Conservation (phyloP, 1,140 invertebrate genomes). For the Druon quercuslanigerum region DNA sequence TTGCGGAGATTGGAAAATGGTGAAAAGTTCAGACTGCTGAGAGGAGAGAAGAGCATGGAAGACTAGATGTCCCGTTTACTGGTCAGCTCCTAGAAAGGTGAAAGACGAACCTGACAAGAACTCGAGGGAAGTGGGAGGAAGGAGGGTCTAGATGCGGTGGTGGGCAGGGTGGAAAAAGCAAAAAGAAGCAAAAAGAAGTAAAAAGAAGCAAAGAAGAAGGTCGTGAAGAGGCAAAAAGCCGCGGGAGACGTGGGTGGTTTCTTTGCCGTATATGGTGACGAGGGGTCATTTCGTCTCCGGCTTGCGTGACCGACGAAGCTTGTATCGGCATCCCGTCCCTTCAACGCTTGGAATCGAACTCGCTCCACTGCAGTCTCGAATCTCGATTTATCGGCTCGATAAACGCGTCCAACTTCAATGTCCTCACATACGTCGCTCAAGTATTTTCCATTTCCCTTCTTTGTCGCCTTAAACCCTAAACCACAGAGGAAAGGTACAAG, state of each 20-base stretch:
- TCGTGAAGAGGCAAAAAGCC: slow-evolving; percentile 9
- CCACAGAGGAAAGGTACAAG: background rate
- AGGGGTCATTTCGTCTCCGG: slow-evolving; percentile 26
- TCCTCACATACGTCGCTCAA: slow-evolving; percentile 21
- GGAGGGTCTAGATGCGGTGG: slow-evolving; percentile 2
- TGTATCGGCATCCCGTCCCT: slow-evolving; percentile 33
- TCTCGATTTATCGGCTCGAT: slow-evolving; percentile 30
- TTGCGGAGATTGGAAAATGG: background rate
- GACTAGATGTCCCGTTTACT: slow-evolving; percentile 3
- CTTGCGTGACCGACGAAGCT: slow-evolving; percentile 32
- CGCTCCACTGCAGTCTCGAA: slow-evolving; percentile 8
- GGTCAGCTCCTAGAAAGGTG: background rate
- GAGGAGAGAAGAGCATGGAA: background rate
- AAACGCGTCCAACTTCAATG: background rate
- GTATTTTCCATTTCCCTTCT: slow-evolving; percentile 33
- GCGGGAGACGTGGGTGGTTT: slow-evolving; percentile 29
- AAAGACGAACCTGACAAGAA: slow-evolving; percentile 22
- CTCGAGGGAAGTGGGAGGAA: background rate
- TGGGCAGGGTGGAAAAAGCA: background rate
- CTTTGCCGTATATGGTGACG: slow-evolving; percentile 20
- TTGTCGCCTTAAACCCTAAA: slow-evolving; percentile 25
- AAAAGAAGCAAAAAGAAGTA: background rate
- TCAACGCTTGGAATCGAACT: background rate
- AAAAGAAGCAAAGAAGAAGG: slow-evolving; percentile 1
- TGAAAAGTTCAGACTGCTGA: background rate